Percentiles rank a stretch among this genome's conserved stretches.
Evolutionary conservation across 1,140 invertebrate genomes (phyloP).

Genomic region (Vollenhovia emeryi): DNA sequence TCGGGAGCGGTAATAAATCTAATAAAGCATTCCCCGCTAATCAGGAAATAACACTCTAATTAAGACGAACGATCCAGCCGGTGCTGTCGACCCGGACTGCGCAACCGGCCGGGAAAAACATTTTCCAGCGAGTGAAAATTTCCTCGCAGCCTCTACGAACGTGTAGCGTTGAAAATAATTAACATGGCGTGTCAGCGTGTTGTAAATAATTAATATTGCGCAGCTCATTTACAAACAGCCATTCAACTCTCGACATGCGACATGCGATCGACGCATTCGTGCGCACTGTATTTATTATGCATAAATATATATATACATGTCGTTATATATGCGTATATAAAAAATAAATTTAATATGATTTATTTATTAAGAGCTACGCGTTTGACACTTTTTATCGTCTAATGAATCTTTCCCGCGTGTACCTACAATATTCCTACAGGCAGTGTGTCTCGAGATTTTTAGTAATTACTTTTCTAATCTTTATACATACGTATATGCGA

Average conservation of each 20-base stretch:
- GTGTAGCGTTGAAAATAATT: constrained; percentile 62
- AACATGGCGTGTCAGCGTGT: constrained; percentile 51
- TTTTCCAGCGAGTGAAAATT: constrained; percentile 61
- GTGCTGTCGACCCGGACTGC: constrained; percentile 10
- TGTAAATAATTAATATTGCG: constrained; percentile 51
- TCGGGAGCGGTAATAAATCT: constrained; percentile 74
- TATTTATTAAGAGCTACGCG: background rate
- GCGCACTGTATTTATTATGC: background rate
- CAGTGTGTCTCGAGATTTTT: background rate
- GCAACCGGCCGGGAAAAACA: constrained; percentile 46
- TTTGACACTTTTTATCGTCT: background rate
- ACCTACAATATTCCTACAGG: background rate
- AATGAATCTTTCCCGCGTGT: background rate
- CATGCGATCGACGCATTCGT: background rate
- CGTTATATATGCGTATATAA: background rate
- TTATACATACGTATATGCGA: background rate
- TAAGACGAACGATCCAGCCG: constrained; percentile 75
- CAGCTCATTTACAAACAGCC: constrained; percentile 12
- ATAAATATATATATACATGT: background rate
- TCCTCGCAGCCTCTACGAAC: constrained; percentile 27
- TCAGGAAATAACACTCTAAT: constrained; percentile 79
- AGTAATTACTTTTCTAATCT: background rate
- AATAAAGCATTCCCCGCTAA: constrained; percentile 77
- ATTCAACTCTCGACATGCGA: constrained; percentile 37
- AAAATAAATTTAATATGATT: constrained; percentile 8